Evolutionary conservation across 2,888 invertebrate genomes (phyloP).

Genomic region (Pantelozetes paolii): DNA sequence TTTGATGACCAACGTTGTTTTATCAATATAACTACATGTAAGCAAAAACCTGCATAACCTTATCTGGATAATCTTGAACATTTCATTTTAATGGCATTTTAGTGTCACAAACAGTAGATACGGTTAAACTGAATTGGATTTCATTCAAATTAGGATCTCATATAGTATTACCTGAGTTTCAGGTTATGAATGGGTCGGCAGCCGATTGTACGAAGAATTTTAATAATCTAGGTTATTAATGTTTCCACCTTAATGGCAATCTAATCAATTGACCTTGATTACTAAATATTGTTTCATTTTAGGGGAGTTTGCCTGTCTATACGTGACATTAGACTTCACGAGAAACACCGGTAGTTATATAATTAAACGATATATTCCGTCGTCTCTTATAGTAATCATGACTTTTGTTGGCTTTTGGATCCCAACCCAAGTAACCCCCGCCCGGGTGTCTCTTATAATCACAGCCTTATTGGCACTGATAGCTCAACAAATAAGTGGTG

Average conservation of each 20-base stretch:
- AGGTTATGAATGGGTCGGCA: background rate
- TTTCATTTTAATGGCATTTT: background rate
- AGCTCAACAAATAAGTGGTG: constrained; percentile 39
- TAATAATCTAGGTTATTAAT: background rate
- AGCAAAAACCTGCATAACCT: too few relatives aligned
- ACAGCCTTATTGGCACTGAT: constrained; percentile 39
- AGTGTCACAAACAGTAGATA: background rate
- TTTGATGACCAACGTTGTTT: constrained; percentile 35
- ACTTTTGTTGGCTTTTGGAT: constrained; percentile 32
- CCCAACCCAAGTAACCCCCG: constrained; percentile 31
- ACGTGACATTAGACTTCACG: background rate
- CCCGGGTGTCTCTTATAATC: constrained; percentile 26
- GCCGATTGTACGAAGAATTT: background rate
- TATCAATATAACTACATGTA: constrained; percentile 31
- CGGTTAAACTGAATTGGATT: background rate
- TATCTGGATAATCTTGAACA: too few relatives aligned
- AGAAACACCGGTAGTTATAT: background rate
- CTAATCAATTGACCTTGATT: too few relatives aligned
- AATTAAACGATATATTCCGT: background rate
- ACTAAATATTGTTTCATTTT: too few relatives aligned
- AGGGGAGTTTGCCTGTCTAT: background rate
- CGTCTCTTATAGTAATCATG: background rate
- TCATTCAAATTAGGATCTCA: background rate
- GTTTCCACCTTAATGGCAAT: too few relatives aligned
- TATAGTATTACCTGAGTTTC: background rate